Conservation (phyloP, 2,888 invertebrate genomes). For the Artemia sinica region DNA sequence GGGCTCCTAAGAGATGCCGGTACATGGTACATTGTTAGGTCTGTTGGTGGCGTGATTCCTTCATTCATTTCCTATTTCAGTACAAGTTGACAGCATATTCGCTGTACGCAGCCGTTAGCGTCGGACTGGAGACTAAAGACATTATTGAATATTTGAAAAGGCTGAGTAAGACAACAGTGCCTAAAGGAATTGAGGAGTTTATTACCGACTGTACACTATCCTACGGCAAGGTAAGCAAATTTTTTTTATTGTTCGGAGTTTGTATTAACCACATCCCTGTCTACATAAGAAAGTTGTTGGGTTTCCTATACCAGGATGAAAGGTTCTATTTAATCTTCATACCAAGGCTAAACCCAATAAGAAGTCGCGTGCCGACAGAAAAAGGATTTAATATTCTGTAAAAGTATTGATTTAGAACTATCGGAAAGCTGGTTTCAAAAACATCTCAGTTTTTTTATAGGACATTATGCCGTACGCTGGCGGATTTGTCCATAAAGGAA, state of each 20-base stretch:
- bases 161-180: conserved; percentile 84
- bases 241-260: background rate
- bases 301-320: background rate
- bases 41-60: background rate
- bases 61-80: conserved; percentile 31
- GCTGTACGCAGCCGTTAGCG: conserved; percentile 95
- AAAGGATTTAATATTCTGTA: too few relatives aligned
- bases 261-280: background rate
- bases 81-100: conserved; percentile 96
- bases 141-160: conserved; percentile 89
- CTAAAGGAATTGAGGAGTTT: conserved; percentile 86
- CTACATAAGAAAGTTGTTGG: background rate
- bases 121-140: conserved; percentile 89
- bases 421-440: too few relatives aligned
- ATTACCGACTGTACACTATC: conserved; percentile 90
- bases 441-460: too few relatives aligned
- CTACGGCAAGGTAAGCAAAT: conserved; percentile 66
- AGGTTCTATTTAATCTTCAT: too few relatives aligned
- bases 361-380: too few relatives aligned
- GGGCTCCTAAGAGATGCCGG: too few relatives aligned
- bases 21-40: too few relatives aligned
- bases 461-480: too few relatives aligned
- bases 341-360: too few relatives aligned
- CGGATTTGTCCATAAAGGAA: too few relatives aligned
- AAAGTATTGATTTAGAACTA: too few relatives aligned